phyloP scores from a whole-genome alignment of 2,888 invertebrate genomes.

The Chaetoderma sp. region DNA sequence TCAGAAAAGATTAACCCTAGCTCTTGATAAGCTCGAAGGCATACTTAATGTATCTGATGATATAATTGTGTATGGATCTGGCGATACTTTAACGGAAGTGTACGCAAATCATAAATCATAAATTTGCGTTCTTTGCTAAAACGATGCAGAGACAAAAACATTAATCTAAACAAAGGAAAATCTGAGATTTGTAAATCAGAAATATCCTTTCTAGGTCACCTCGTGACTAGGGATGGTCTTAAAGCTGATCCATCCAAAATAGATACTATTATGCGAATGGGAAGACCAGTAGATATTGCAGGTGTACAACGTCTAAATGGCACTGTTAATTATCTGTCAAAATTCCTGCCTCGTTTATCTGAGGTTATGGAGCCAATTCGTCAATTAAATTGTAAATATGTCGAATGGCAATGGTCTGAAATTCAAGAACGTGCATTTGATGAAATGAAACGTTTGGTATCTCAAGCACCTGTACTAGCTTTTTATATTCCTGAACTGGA shows the following conservation, averaged over 20 bases:
- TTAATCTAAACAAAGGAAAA: conserved; percentile 14
- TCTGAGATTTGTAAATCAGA: not conserved
- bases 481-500: no score
- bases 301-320: conserved; percentile 27
- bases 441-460: no score
- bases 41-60: conserved; percentile 32
- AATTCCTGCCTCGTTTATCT: conserved; percentile 23
- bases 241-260: conserved; percentile 27
- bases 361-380: not conserved
- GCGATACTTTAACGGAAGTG: not conserved
- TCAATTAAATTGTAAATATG: no score
- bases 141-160: conserved; percentile 23
- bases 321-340: conserved; percentile 24
- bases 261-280: conserved; percentile 24
- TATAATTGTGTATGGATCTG: conserved; percentile 23
- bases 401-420: no score
- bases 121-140: conserved; percentile 18
- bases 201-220: conserved; percentile 21
- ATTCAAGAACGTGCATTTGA: no score
- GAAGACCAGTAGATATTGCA: conserved; percentile 15
- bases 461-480: no score
- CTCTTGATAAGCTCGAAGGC: conserved; percentile 25
- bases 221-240: conserved; percentile 21
- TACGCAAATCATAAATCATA: conserved; percentile 19
- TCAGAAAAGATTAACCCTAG: conserved; percentile 25